Base-by-base conservation (phyloP, 2,797 vertebrate genomes). In the Enteromius argenteus region DNA sequence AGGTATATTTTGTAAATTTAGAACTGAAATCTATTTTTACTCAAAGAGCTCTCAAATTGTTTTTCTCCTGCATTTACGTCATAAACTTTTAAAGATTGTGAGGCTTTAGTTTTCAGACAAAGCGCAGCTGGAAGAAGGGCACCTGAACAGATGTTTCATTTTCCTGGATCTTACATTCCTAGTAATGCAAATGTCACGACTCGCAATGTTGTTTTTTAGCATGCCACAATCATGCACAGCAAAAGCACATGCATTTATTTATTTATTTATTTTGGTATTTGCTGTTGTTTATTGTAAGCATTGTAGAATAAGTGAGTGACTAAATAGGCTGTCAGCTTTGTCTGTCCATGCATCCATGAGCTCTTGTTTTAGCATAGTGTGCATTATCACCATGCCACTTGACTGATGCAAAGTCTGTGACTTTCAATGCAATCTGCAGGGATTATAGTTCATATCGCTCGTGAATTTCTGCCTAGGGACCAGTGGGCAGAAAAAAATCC, bases 371-470 rank as follows among this genome's bases (percentile, higher is more conserved):
- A 73, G 14, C 56, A 49, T 53, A 11, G 13, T 56, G 17, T 17
- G 62, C 58, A 66, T 83, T 56, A 68, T 39, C 23, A 30, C 46
- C n/a, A 49, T 75, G 74, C 42, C 51, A 68, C 32, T 80, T 79
- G 23, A 42, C 67, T 77, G 32, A 56, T 73, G 42, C 42, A 87
- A 44, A 84, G 82, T 83, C 85, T 84, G 75, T 76, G 66, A 84
- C 83, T 87, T 87, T 83, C 84, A 60, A 81, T 89, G 89, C 93
- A 93, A 93, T 94, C 91, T 91, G 3, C 1, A 87, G 90, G 90
- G 92, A 92, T 93, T 93, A 84, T 89, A 90, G 89, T 84, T 66
- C 35, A 86, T 85, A 86, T 77, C 86, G 75, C 87, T 88, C 78
- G 88, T 86, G 83, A 81, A 71, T 85, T 19, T 80, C 66, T 69